phyloP scores from a whole-genome alignment of 2,888 invertebrate species.

The Lasioglossum oenotherae region DNA sequence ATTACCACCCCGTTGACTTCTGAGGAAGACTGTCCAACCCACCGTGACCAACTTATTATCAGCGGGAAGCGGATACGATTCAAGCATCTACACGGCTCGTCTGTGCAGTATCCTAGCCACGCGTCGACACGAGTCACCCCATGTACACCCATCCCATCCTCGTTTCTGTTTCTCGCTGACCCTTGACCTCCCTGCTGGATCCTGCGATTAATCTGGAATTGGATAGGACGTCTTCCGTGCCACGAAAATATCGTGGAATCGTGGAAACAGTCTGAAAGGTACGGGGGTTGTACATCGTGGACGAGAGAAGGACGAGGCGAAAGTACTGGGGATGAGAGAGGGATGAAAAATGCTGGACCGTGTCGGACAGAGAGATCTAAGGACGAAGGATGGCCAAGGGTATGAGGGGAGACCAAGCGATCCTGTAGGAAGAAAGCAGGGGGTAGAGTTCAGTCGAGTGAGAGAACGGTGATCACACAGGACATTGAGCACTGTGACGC shows the following conservation, averaged over 20 bases:
- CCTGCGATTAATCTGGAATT: conserved; percentile 81
- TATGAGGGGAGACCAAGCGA: conserved; percentile 39
- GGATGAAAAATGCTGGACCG: conserved; percentile 9
- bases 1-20: background rate
- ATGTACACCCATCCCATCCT: conserved; percentile 16
- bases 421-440: conserved; percentile 60
- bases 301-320: background rate
- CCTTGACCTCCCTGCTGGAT: conserved; percentile 67
- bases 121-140: conserved; percentile 45
- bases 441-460: conserved; percentile 82
- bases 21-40: background rate
- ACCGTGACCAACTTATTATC: conserved; percentile 34
- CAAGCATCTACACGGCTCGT: conserved; percentile 14
- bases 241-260: conserved; percentile 35
- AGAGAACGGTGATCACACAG: conserved; percentile 83
- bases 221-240: conserved; percentile 71
- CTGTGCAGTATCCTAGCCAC: conserved; percentile 23
- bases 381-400: conserved; percentile 10
- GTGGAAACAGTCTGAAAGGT: background rate
- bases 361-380: conserved; percentile 24
- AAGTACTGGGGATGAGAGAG: background rate
- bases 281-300: background rate
- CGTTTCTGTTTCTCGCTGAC: conserved; percentile 47
- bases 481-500: conserved; percentile 83
- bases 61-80: conserved; percentile 11